Evolutionary conservation across 2,113 vertebrate genomes (phyloP), one percentile per base, ranked within the genome.

Genomic region (Albula goreensis): DNA sequence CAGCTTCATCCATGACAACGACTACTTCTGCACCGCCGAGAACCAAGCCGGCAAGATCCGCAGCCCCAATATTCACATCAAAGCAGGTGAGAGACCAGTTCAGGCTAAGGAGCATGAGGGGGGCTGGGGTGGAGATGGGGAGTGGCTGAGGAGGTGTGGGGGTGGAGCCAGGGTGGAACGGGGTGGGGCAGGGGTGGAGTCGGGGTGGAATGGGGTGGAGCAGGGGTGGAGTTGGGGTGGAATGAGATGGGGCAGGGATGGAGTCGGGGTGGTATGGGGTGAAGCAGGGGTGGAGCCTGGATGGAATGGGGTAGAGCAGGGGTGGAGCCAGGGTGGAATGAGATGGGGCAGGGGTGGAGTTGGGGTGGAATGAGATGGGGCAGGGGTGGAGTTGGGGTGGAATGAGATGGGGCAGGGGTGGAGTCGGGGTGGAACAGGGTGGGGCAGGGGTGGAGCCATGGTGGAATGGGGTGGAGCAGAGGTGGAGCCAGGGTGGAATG

Each of bases 1-100:
- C 89, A 99, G 97, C 96, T 99, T 98, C 91, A 99, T 99, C 94
- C 98, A 99, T 84, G 97, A 99, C 96, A 99, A 99, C 90, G 98
- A 99, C 96, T 99, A 99, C 93, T 99, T 99, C 95, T 99, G 98
- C 94, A 99, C 98, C 0, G 98, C 98, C 15, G 98, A 99, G 93
- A 99, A 99, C 90, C 96, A 97, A 85, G 97, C 97, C 63, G 98
- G 98, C 93, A 99, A 98, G 91, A 99, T 99, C 94, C 97, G 98
- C 93, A 99, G 98, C 96, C 98, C 98, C 60, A 98, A 97, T 85
- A 99, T 99, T 94, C 98, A 96, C 88, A 97, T 99, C 90, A 99
- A 99, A 98, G 98, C 98, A 94, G 98, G 98, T 99, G 83, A 95
- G 95, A 8, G 83, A 12, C 41, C 41, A 5, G 31, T 41, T 41